These are phyloP conservation scores for Troglohyphantes excavatus DNA, from an alignment of 2,888 invertebrate genomes.

Conservation along the genomic window DNA sequence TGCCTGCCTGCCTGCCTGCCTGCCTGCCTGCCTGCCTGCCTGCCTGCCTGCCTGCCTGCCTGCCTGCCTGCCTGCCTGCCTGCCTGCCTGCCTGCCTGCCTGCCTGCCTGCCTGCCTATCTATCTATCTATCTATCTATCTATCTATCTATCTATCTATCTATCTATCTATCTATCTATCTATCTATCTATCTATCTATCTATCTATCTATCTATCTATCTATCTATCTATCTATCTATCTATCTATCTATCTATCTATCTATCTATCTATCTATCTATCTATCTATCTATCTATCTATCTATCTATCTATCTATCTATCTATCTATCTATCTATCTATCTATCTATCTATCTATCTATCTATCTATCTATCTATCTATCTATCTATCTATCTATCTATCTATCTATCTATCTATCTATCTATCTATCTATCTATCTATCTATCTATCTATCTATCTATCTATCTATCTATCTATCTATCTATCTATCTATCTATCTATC, in stretches of 20 bases:
- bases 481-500: slow-evolving; percentile 12
- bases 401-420: slow-evolving; percentile 21
- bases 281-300: slow-evolving; percentile 21
- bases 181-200: not conserved
- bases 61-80: not conserved
- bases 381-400: slow-evolving; percentile 12
- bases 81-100: not conserved
- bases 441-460: not conserved
- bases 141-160: not conserved
- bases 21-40: not conserved
- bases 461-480: slow-evolving; percentile 21
- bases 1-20: not conserved
- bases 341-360: slow-evolving; percentile 1
- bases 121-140: slow-evolving; percentile 8
- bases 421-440: slow-evolving; percentile 14
- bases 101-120: not conserved
- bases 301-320: slow-evolving; percentile 14
- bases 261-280: slow-evolving; percentile 21
- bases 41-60: not conserved
- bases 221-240: not conserved
- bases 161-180: too few relatives aligned
- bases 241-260: slow-evolving; percentile 12
- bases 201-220: not conserved
- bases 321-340: not conserved
- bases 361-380: slow-evolving; percentile 21